Conservation (phyloP, 1,140 invertebrate genomes). For the Drosophila neocordata region DNA sequence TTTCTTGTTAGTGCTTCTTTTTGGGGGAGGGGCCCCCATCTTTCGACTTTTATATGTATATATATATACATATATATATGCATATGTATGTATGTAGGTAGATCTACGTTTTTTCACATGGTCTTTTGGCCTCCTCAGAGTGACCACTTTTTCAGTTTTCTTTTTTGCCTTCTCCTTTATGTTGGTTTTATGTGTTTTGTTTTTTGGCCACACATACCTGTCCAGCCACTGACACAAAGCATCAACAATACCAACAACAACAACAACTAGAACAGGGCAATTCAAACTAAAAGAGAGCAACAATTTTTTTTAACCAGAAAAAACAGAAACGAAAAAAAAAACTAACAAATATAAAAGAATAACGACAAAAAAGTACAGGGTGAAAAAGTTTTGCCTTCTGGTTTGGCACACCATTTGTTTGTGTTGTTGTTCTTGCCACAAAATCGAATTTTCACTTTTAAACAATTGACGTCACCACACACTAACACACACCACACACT, state of each 20-base stretch:
- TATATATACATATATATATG: neutral
- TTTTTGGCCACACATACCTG: slow-evolving; percentile 34
- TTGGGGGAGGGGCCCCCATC: neutral
- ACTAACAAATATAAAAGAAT: slow-evolving; percentile 10
- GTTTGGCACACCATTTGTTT: slow-evolving; percentile 69
- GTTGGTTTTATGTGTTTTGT: slow-evolving; percentile 42
- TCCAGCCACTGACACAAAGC: slow-evolving; percentile 70
- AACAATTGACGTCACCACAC: slow-evolving; percentile 75
- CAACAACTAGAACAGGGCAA: slow-evolving; percentile 55
- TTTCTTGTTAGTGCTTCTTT: slow-evolving; percentile 69
- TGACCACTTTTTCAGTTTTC: neutral
- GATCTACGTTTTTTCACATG: neutral
- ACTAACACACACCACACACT: slow-evolving; percentile 42
- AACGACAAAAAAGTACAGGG: slow-evolving; percentile 32
- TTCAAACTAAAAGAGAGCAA: slow-evolving; percentile 63
- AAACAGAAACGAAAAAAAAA: slow-evolving; percentile 5
- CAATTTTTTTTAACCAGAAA: slow-evolving; percentile 49
- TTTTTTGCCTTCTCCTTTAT: slow-evolving; percentile 11
- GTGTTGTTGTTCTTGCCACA: slow-evolving; percentile 59
- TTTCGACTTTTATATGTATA: neutral
- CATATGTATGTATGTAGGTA: neutral
- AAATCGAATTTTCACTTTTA: slow-evolving; percentile 82
- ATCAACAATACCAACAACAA: slow-evolving; percentile 43
- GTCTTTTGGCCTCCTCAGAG: slow-evolving; percentile 3
- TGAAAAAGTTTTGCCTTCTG: slow-evolving; percentile 51